These are phyloP conservation scores for Trachelus iudaicus DNA, from an alignment of 2,888 invertebrate species.

Conservation along the genomic window DNA sequence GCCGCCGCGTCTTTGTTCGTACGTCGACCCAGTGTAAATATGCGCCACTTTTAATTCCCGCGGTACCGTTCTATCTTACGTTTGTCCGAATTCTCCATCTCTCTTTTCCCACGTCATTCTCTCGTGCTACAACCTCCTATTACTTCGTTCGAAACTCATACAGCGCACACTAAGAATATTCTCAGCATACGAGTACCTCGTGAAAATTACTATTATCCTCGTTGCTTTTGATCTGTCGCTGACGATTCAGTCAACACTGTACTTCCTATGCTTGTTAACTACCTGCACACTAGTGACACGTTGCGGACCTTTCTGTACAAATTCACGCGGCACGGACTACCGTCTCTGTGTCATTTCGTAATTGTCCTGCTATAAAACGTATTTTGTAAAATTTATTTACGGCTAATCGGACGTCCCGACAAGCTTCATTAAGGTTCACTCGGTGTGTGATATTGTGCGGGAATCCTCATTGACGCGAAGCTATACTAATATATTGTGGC, in stretches of 20 bases:
- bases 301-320: background rate
- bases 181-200: background rate
- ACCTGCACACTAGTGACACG: background rate
- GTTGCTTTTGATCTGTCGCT: background rate
- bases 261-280: background rate
- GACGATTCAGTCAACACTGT: background rate
- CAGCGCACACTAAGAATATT: background rate
- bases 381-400: background rate
- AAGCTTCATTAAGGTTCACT: background rate
- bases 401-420: background rate
- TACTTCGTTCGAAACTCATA: background rate
- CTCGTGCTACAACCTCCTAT: background rate
- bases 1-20: conserved; percentile 43
- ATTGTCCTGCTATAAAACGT: background rate
- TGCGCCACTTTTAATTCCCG: conserved; percentile 38
- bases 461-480: background rate
- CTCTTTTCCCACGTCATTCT: background rate
- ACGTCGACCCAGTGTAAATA: conserved; percentile 38
- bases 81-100: background rate
- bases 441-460: background rate
- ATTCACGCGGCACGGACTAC: background rate
- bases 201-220: background rate
- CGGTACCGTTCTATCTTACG: background rate
- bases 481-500: background rate
- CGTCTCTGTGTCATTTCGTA: background rate